phyloP scores from a whole-genome alignment of 2,113 vertebrate genomes.

The Pleuronectes platessa region DNA sequence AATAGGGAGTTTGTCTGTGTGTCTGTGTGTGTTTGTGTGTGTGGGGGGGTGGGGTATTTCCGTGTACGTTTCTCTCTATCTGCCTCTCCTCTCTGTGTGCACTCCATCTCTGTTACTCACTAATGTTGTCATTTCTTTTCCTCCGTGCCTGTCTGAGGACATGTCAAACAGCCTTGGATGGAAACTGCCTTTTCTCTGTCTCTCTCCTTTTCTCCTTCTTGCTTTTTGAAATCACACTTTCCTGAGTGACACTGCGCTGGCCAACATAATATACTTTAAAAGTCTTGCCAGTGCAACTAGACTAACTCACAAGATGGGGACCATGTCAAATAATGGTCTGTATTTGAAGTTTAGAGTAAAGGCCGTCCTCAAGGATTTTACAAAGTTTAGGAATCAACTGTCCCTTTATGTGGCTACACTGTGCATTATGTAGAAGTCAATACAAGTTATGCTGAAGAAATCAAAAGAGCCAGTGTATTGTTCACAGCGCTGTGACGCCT shows the following conservation, averaged over 20 bases:
- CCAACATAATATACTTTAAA: constrained; percentile 9
- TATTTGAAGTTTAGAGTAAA: constrained; percentile 23
- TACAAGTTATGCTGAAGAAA: background rate
- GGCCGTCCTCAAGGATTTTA: background rate
- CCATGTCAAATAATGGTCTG: constrained; percentile 13
- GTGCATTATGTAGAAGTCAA: background rate
- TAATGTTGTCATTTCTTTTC: constrained; percentile 38
- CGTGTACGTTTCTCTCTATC: background rate
- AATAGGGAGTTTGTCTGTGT: too few relatives aligned
- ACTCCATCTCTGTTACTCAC: constrained; percentile 5
- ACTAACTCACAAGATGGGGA: constrained; percentile 7
- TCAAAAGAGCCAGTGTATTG: background rate
- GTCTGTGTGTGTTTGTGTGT: background rate
- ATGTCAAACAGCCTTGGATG: constrained; percentile 27
- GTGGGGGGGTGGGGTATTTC: too few relatives aligned
- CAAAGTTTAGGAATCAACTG: background rate
- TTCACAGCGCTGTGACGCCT: background rate
- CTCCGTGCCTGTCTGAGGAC: constrained; percentile 12
- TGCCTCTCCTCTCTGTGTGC: constrained; percentile 1
- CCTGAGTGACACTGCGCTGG: background rate
- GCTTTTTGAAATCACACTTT: constrained; percentile 19
- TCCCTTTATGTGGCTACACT: background rate
- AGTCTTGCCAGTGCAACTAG: background rate
- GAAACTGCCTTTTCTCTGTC: constrained; percentile 1
- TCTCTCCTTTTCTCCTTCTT: background rate